Evolutionary conservation across 2,113 vertebrate genomes (phyloP).

Genomic region (Cephalopholis sonnerati): DNA sequence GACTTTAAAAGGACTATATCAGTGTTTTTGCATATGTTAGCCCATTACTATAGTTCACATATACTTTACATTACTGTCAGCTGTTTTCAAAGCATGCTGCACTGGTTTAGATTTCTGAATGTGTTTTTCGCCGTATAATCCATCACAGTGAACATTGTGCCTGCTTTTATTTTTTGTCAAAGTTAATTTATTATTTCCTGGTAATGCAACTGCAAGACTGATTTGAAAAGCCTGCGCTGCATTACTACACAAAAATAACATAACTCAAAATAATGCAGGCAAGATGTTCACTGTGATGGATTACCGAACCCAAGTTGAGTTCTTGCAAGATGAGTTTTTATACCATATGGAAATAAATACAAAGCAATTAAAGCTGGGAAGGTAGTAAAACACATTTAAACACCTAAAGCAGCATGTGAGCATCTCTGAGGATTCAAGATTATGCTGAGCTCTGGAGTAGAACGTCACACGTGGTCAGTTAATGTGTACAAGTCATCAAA

Average conservation of each 20-base stretch:
- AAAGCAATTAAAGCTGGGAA: constrained; percentile 37
- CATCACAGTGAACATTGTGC: constrained; percentile 44
- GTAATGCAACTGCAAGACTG: constrained; percentile 52
- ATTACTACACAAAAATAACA: constrained; percentile 58
- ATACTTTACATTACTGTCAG: constrained; percentile 57
- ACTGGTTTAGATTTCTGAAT: constrained; percentile 40
- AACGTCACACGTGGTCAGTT: neutral
- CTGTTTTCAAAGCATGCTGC: constrained; percentile 29
- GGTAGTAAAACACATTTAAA: constrained; percentile 4
- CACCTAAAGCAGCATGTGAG: neutral
- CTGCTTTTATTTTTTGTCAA: constrained; percentile 54
- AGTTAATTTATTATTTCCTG: constrained; percentile 73
- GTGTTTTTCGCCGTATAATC: constrained; percentile 38
- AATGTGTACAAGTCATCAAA: constrained; percentile 8
- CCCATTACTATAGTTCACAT: constrained; percentile 58
- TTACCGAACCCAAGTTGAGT: neutral
- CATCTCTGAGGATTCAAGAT: constrained; percentile 2
- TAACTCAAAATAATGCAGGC: constrained; percentile 52
- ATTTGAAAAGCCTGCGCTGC: constrained; percentile 48
- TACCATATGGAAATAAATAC: constrained; percentile 32
- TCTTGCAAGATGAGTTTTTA: constrained; percentile 25
- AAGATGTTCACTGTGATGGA: constrained; percentile 55
- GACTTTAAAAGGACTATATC: constrained; percentile 43
- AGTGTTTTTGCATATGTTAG: constrained; percentile 35
- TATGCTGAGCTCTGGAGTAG: neutral